Conservation (phyloP, 2,888 invertebrate species). For the Acronicta aceris region DNA sequence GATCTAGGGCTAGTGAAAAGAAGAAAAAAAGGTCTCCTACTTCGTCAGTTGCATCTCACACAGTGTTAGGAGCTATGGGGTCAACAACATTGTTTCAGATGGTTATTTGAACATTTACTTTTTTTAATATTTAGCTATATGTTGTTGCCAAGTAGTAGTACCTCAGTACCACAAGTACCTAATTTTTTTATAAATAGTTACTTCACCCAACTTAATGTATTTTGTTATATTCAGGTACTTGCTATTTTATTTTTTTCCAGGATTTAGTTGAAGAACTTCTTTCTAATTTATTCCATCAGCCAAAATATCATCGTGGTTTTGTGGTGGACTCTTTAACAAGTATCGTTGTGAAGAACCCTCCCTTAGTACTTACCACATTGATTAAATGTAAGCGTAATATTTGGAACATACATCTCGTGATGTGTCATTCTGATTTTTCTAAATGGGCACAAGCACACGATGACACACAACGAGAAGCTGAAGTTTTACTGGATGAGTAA, state of each 20-base stretch:
- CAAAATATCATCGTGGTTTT: slow-evolving; percentile 77
- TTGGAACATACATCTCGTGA: slow-evolving; percentile 75
- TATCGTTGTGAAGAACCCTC: slow-evolving; percentile 72
- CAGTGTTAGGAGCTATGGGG: slow-evolving; percentile 70
- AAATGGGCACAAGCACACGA: slow-evolving; percentile 80
- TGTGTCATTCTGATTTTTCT: slow-evolving; percentile 80
- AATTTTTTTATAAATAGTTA: no score
- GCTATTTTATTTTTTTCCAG: slow-evolving; percentile 59
- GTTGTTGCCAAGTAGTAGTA: no score
- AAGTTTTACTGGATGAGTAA: slow-evolving; percentile 46
- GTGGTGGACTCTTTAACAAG: slow-evolving; percentile 80
- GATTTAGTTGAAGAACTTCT: slow-evolving; percentile 78
- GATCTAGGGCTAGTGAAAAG: slow-evolving; percentile 77
- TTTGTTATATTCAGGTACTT: no score
- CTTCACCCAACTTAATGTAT: no score
- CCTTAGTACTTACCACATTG: slow-evolving; percentile 71
- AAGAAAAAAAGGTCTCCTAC: slow-evolving; percentile 75
- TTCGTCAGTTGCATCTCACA: slow-evolving; percentile 68
- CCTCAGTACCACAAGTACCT: no score
- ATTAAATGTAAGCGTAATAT: slow-evolving; percentile 77
- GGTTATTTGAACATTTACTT: slow-evolving; percentile 57
- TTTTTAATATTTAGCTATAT: slow-evolving; percentile 7
- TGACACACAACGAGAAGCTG: slow-evolving; percentile 72
- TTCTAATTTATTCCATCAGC: slow-evolving; percentile 69
- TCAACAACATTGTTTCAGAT: slow-evolving; percentile 79